Evolutionary conservation across 2,797 vertebrate genomes (phyloP).

Genomic region (Meda fulgida): DNA sequence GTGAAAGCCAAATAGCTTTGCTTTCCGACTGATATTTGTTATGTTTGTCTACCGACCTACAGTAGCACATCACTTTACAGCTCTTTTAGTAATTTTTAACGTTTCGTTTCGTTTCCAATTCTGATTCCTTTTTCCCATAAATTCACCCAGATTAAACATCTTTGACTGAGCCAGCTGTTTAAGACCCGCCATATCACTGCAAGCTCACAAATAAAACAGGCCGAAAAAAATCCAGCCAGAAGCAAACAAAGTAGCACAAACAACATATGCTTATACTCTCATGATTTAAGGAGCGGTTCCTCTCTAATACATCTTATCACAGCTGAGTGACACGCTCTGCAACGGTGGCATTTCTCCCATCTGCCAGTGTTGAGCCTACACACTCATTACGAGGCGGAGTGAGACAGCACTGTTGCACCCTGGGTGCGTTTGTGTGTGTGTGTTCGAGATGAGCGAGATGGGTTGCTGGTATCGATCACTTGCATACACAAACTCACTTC

Average conservation of each 20-base stretch:
- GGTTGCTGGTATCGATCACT: constrained; percentile 81
- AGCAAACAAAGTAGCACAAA: constrained; percentile 75
- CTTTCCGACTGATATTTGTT: constrained; percentile 1
- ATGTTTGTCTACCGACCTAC: neutral
- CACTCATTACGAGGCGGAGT: constrained; percentile 83
- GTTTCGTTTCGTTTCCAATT: neutral
- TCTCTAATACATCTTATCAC: constrained; percentile 80
- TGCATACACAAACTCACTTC: constrained; percentile 42
- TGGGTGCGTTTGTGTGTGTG: constrained; percentile 57
- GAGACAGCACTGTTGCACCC: constrained; percentile 54
- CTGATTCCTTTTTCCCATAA: constrained; percentile 10
- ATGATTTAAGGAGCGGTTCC: constrained; percentile 73
- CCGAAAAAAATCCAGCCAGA: constrained; percentile 54
- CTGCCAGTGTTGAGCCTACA: constrained; percentile 80
- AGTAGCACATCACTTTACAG: constrained; percentile 6
- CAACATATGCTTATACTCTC: constrained; percentile 79
- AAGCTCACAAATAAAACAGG: constrained; percentile 69
- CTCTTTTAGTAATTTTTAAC: constrained; percentile 15
- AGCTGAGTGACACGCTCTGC: constrained; percentile 86
- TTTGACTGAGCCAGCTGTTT: constrained; percentile 73
- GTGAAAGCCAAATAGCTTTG: neutral
- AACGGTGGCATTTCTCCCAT: constrained; percentile 83
- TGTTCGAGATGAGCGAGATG: constrained; percentile 68
- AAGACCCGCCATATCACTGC: constrained; percentile 66
- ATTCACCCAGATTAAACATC: constrained; percentile 46